These are phyloP conservation scores for Zosterops japonicus DNA, from an alignment of 2,113 vertebrate genomes.

Conservation along the genomic window DNA sequence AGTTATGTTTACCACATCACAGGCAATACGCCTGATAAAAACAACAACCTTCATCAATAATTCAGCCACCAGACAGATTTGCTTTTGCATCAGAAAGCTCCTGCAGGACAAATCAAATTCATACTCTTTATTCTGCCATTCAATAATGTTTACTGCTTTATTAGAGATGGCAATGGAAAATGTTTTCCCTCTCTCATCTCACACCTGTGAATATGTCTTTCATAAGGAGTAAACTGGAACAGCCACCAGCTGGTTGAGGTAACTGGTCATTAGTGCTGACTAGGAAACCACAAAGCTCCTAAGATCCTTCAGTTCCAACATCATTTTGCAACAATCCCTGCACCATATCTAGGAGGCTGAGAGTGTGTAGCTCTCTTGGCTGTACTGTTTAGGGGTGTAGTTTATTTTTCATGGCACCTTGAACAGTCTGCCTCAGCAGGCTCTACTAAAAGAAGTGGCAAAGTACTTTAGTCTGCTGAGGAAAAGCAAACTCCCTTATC, in stretches of 20 bases:
- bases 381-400: background rate
- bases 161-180: background rate
- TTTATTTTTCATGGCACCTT: background rate
- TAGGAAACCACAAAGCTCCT: background rate
- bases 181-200: background rate
- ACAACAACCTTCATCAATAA: slow-evolving; percentile 46
- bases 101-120: slow-evolving; percentile 9
- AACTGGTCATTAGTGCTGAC: background rate
- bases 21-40: background rate
- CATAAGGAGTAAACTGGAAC: background rate
- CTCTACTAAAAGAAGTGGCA: background rate
- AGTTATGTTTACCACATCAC: background rate
- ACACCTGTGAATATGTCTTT: background rate
- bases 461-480: background rate
- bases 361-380: background rate
- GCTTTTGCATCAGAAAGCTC: background rate
- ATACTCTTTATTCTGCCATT: background rate
- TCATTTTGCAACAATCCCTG: background rate
- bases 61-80: background rate
- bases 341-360: background rate
- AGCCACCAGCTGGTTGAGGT: background rate
- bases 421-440: background rate
- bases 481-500: background rate
- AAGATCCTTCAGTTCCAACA: background rate
- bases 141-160: background rate